Evolutionary conservation across 64 coral and sea anemone species (phyloP), one percentile per base, ranked within the genome.

Genomic region (Dendronephthya gigantea): DNA sequence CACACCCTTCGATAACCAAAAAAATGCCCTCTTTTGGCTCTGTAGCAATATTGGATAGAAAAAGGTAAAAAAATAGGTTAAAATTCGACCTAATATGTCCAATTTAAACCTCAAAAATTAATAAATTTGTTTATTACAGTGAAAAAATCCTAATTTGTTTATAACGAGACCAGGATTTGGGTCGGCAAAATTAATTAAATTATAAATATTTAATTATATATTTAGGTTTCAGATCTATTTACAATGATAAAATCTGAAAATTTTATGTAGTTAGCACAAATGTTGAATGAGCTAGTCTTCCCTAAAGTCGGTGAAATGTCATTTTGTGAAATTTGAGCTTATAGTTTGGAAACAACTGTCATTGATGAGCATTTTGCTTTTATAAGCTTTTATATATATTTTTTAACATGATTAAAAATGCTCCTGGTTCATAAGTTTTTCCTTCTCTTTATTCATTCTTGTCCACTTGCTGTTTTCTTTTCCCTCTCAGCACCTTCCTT

Each of bases 401-500:
- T n/a, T n/a, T n/a, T n/a, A n/a, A n/a, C n/a, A n/a, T n/a, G n/a
- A n/a, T 45, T 11, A 89, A 89, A n/a, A 89, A 89, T 50, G 82
- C 48, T 40, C 87, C 81, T 38, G 75, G 66, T 35, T 74, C 87
- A 89, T 89, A 89, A 51, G 83, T 83, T 12, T 39, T 27, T 59
- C 81, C 87, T 41, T 89, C 87, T 83, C 38, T 69, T 30, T 81
- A 12, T 49, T 83, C 59, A 31, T 27, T 82, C 83, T 89, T 82
- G 87, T 89, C 87, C 82, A 39, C 49, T 83, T 89, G 83, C 51
- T 81, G 83, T 50, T 89, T 89, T 82, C 62, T 89, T 89, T 58
- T 23, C 31, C 76, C 87, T 38, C 87, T 50, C 34, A 83, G 75
- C 9, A 89, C 35, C 83, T 89, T 89, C 59, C 87, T 82, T 70